These are phyloP conservation scores for Cheirogaleus medius DNA, from an alignment of 2,113 vertebrate genomes.

Conservation along the genomic window DNA sequence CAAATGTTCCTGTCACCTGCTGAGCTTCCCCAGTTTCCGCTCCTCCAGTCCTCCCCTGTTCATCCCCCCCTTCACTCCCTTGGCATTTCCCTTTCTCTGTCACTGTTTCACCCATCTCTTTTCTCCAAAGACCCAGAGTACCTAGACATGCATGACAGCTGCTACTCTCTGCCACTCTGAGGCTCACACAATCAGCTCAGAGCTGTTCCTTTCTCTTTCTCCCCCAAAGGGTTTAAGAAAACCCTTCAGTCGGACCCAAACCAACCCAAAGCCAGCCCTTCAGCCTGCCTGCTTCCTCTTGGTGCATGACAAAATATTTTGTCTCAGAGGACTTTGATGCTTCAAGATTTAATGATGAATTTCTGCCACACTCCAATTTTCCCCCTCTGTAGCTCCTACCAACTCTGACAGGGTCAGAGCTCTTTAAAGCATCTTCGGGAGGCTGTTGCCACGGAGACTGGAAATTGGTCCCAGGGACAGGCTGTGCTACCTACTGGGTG, in stretches of 20 bases:
- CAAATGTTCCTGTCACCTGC: neutral
- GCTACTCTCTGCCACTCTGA: neutral
- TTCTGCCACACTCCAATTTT: conserved; percentile 32
- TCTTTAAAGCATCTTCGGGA: conserved; percentile 55
- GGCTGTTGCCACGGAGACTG: conserved; percentile 78
- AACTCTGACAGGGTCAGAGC: conserved; percentile 66
- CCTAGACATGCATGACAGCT: neutral
- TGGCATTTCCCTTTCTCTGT: neutral
- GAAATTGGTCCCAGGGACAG: conserved; percentile 65
- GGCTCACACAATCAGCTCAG: neutral
- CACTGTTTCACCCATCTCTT: neutral
- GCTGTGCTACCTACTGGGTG: conserved; percentile 8
- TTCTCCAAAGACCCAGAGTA: neutral
- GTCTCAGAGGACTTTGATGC: conserved; percentile 37
- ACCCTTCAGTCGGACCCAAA: neutral
- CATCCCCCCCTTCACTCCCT: neutral
- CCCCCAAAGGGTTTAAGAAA: conserved; percentile 8
- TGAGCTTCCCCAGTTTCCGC: neutral
- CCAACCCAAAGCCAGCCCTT: neutral
- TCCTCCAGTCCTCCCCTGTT: neutral
- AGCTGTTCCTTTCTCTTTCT: neutral
- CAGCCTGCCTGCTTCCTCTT: neutral
- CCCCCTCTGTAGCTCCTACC: neutral
- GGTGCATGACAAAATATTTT: neutral
- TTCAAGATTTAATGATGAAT: conserved; percentile 46